Evolutionary conservation across 2,888 invertebrate species (phyloP).

Genomic region (Gandaritis pyraliata): DNA sequence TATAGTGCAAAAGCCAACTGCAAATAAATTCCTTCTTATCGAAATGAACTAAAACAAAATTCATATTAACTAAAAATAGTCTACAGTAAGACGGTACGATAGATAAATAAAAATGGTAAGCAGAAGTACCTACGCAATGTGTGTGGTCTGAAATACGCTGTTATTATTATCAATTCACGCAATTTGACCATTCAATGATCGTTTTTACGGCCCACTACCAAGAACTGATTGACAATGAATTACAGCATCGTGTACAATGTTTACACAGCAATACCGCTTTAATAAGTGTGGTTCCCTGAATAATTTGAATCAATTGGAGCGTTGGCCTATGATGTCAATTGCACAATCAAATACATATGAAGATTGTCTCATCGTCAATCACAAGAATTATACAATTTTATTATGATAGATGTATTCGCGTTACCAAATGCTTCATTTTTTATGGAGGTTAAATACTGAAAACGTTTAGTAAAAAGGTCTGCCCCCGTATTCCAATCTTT

Average conservation of each 20-base stretch:
- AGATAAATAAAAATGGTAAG: background rate
- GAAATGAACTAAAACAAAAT: background rate
- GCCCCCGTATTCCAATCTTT: too few species aligned
- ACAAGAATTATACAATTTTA: slow-evolving; percentile 4
- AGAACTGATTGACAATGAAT: slow-evolving; percentile 15
- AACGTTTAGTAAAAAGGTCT: too few species aligned
- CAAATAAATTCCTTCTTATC: background rate
- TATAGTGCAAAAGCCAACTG: slow-evolving; percentile 39
- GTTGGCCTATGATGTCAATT: slow-evolving; percentile 43
- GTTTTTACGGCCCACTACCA: slow-evolving; percentile 4
- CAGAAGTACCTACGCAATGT: background rate
- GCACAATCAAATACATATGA: slow-evolving; percentile 42
- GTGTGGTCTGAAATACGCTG: slow-evolving; percentile 2
- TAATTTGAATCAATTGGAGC: slow-evolving; percentile 50
- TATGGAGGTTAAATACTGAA: too few species aligned
- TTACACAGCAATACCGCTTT: slow-evolving; percentile 8
- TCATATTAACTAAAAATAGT: too few species aligned
- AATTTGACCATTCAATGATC: slow-evolving; percentile 17
- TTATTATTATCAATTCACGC: slow-evolving; percentile 15
- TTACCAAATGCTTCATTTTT: background rate
- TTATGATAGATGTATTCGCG: slow-evolving; percentile 3
- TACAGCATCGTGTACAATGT: slow-evolving; percentile 9
- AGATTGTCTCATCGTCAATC: slow-evolving; percentile 47
- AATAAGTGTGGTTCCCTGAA: slow-evolving; percentile 48
- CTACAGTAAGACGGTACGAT: too few species aligned